Conservation (phyloP, 2,113 vertebrate genomes). For the Oryzias woworae region DNA sequence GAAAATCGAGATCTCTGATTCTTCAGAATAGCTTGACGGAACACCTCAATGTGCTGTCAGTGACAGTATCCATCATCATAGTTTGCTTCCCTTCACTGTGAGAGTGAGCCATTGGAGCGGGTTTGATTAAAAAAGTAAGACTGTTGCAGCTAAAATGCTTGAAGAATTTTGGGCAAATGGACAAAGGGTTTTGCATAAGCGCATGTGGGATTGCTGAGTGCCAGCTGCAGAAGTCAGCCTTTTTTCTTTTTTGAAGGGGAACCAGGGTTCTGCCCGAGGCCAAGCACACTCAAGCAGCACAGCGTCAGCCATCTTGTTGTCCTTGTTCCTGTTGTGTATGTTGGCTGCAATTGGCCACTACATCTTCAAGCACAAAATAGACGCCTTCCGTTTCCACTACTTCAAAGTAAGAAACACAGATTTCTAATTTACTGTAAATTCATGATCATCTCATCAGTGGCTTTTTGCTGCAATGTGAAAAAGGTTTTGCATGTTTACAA, state of each 20-base stretch:
- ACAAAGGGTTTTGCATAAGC: too few relatives aligned
- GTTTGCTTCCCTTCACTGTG: too few relatives aligned
- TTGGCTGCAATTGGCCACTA: conserved; percentile 71
- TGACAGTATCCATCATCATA: too few relatives aligned
- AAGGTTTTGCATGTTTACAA: too few relatives aligned
- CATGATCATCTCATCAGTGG: background rate
- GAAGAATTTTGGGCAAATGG: too few relatives aligned
- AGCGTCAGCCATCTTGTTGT: conserved; percentile 53
- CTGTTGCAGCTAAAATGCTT: too few relatives aligned
- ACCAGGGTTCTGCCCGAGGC: background rate
- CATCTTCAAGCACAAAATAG: conserved; percentile 73
- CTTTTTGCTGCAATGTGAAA: too few relatives aligned
- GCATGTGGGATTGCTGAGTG: background rate
- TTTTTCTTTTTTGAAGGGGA: conserved; percentile 33
- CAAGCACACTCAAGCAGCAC: conserved; percentile 35
- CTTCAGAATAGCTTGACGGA: too few relatives aligned
- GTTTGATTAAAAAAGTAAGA: too few relatives aligned
- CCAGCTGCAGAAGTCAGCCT: background rate
- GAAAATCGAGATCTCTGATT: too few relatives aligned
- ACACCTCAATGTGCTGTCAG: too few relatives aligned
- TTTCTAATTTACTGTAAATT: background rate
- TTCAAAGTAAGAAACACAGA: conserved; percentile 76
- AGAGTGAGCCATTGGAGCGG: too few relatives aligned
- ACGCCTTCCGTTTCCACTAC: conserved; percentile 82
- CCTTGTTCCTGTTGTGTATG: conserved; percentile 38